phyloP scores from a whole-genome alignment of 1,140 invertebrate genomes.

The Saccostrea echinata region DNA sequence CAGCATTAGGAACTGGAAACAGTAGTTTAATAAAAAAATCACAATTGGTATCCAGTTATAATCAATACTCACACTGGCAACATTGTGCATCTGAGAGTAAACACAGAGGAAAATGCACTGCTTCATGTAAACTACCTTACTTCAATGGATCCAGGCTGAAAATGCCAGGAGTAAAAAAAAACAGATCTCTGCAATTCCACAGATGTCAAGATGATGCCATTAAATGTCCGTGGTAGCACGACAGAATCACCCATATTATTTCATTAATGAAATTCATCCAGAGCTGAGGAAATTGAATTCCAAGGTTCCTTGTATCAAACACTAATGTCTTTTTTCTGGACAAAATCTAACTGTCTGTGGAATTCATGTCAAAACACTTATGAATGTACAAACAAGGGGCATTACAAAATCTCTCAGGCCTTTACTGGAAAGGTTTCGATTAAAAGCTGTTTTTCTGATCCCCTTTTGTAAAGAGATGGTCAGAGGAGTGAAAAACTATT shows the following conservation, averaged over 20 bases:
- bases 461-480: background rate
- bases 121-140: background rate
- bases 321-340: background rate
- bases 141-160: background rate
- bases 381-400: background rate
- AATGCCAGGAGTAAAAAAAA: background rate
- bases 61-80: background rate
- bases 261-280: constrained; percentile 20
- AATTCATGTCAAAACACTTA: constrained; percentile 26
- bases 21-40: background rate
- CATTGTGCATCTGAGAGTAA: background rate
- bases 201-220: constrained; percentile 3
- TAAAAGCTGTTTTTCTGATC: constrained; percentile 2
- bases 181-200: background rate
- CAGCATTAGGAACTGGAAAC: background rate
- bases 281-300: background rate
- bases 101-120: background rate
- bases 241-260: background rate
- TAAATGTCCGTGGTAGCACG: background rate
- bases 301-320: background rate
- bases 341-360: background rate
- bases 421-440: constrained; percentile 4
- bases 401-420: background rate
- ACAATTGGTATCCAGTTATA: background rate
- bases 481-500: background rate